Conservation (phyloP, 53 echinoderm and acorn worm genomes). For the Henricia sp. region DNA sequence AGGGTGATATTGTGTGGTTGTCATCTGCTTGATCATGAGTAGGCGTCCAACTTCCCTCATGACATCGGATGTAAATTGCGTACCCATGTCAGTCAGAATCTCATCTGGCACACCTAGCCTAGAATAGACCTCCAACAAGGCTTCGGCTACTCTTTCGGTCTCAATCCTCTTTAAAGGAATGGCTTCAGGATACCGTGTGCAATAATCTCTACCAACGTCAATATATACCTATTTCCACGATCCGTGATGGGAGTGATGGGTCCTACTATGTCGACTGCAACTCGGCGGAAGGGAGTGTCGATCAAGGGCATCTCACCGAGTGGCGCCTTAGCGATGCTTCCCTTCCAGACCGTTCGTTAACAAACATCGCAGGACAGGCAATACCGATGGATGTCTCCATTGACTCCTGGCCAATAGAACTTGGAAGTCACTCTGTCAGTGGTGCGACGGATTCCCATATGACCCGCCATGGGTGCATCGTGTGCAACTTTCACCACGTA, state of each 20-base stretch:
- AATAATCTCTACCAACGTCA: constrained; percentile 59
- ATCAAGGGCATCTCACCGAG: constrained; percentile 48
- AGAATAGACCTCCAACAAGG: constrained; percentile 30
- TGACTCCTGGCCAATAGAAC: constrained; percentile 62
- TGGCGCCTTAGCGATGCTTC: constrained; percentile 13
- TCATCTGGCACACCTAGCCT: constrained; percentile 44
- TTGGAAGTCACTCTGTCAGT: constrained; percentile 32
- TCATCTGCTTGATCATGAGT: constrained; percentile 29
- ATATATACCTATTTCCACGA: constrained; percentile 51
- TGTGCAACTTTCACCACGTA: constrained; percentile 53
- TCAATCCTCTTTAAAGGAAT: constrained; percentile 33
- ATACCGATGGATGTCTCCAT: constrained; percentile 33
- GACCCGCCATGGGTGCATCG: constrained; percentile 51
- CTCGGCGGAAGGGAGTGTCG: constrained; percentile 43
- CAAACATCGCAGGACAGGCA: constrained; percentile 50
- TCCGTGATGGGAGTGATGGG: constrained; percentile 54
- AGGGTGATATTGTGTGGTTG: constrained; percentile 61
- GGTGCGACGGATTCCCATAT: constrained; percentile 42
- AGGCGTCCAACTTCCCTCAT: constrained; percentile 54
- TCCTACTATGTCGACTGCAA: constrained; percentile 46
- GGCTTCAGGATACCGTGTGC: constrained; percentile 60
- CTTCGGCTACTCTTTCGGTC: constrained; percentile 50
- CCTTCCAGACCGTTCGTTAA: constrained; percentile 36
- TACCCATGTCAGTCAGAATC: constrained; percentile 51
- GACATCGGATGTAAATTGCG: constrained; percentile 56